phyloP scores from a whole-genome alignment of 2,113 vertebrate genomes.

The Probosciger aterrimus region DNA sequence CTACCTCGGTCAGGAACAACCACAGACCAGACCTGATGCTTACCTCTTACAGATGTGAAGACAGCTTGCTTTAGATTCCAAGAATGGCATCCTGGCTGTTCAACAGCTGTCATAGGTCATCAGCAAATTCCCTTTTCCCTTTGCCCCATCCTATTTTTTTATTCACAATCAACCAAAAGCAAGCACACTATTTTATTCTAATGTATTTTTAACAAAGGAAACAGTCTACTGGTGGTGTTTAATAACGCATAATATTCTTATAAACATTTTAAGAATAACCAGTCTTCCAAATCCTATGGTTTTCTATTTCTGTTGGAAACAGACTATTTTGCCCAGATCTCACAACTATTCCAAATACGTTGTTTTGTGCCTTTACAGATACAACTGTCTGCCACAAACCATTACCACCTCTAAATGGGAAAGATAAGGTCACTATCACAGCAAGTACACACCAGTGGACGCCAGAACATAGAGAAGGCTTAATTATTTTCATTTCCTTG shows the following conservation, averaged over 20 bases:
- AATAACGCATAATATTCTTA: not conserved
- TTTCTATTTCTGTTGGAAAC: not conserved
- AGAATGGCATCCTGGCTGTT: not conserved
- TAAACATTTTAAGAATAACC: not conserved
- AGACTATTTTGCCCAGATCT: not conserved
- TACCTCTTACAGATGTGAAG: not conserved
- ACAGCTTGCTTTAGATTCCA: not conserved
- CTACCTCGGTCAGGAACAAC: not conserved
- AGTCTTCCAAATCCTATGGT: not conserved
- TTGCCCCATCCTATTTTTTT: fast-evolving
- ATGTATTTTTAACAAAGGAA: not conserved
- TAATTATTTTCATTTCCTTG: not conserved
- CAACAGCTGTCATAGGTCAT: not conserved
- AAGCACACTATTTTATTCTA: not conserved
- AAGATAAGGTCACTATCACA: not conserved
- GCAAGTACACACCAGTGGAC: not conserved
- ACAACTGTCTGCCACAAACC: not conserved
- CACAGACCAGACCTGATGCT: not conserved
- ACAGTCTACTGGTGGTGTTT: not conserved
- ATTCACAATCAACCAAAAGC: not conserved
- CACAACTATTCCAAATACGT: not conserved
- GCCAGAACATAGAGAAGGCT: not conserved
- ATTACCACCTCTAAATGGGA: not conserved
- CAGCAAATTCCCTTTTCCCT: not conserved
- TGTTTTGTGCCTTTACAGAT: not conserved